These are phyloP conservation scores for Monochamus alternatus DNA, from an alignment of 2,888 invertebrate species.

Conservation along the genomic window DNA sequence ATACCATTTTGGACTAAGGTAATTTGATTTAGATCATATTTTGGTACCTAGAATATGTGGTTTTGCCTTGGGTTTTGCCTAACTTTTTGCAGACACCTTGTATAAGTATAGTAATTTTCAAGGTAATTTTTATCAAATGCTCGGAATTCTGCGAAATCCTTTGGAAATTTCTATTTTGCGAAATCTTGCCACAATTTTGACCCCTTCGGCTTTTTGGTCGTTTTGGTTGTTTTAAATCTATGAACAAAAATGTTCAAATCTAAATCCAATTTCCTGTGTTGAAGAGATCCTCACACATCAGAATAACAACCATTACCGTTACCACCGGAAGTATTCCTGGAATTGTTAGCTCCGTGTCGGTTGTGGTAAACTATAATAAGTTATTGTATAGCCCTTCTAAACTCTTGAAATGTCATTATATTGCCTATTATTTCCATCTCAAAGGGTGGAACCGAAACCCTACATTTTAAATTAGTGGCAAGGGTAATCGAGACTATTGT, in stretches of 20 bases:
- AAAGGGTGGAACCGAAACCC: constrained; percentile 28
- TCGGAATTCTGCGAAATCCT: too few species aligned
- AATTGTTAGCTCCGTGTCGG: constrained; percentile 7
- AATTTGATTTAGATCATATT: too few species aligned
- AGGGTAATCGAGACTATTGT: constrained; percentile 40
- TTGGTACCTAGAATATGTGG: too few species aligned
- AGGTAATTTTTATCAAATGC: too few species aligned
- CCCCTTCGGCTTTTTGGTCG: too few species aligned
- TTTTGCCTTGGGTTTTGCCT: too few species aligned
- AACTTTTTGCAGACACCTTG: too few species aligned
- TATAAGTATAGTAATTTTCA: too few species aligned
- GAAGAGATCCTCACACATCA: constrained; percentile 6
- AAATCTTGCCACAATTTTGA: too few species aligned
- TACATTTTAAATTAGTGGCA: constrained; percentile 36
- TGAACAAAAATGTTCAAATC: not conserved
- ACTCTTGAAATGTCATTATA: constrained; percentile 19
- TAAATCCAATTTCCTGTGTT: not conserved
- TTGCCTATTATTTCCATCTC: constrained; percentile 19
- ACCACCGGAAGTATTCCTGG: constrained; percentile 18
- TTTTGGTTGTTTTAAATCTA: too few species aligned
- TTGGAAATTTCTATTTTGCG: too few species aligned
- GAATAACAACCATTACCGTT: constrained; percentile 9
- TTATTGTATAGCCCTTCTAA: constrained; percentile 6
- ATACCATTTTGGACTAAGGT: too few species aligned
- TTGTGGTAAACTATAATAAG: not conserved